A percentile compares a stretch with the other conserved stretches of the same genome.
phyloP scores from a whole-genome alignment of 2,113 vertebrate species.

The Hassar affinis region DNA sequence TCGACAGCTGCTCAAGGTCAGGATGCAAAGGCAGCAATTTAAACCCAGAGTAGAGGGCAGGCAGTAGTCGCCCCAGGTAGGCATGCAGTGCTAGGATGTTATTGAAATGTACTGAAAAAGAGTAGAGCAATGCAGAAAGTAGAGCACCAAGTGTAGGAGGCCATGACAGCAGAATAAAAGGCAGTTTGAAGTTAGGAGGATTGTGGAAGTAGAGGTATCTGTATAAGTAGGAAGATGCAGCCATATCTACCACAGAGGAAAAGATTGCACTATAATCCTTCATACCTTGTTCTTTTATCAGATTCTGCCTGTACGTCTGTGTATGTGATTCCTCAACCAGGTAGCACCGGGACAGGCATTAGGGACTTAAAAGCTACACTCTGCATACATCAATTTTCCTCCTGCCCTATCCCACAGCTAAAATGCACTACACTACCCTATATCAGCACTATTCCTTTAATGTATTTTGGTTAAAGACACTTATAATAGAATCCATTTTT shows the following conservation, averaged over 20 bases:
- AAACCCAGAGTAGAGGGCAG: slow-evolving; percentile 33
- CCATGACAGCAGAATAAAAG: not conserved
- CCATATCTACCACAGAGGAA: slow-evolving; percentile 69
- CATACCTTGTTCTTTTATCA: slow-evolving; percentile 56
- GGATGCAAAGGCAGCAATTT: slow-evolving; percentile 38
- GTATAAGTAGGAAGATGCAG: slow-evolving; percentile 52
- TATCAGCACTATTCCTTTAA: not conserved
- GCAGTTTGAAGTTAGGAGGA: not conserved
- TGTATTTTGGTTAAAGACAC: not conserved
- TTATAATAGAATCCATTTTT: slow-evolving; percentile 1
- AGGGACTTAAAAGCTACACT: not conserved
- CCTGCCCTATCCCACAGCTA: not conserved
- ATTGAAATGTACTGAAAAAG: slow-evolving; percentile 3
- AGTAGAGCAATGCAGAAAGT: not conserved
- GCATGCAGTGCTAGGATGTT: not conserved
- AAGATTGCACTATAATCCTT: slow-evolving; percentile 71
- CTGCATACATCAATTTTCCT: not conserved
- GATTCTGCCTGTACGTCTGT: slow-evolving; percentile 28
- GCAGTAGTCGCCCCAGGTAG: not conserved
- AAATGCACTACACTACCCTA: not conserved
- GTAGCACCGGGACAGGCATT: not conserved
- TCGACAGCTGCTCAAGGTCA: slow-evolving; percentile 58
- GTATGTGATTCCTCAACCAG: not conserved
- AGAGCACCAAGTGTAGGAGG: slow-evolving; percentile 5
- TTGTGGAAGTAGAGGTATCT: not conserved